Conservation (phyloP, 2,797 vertebrate genomes). For the Pseudochromis fuscus region DNA sequence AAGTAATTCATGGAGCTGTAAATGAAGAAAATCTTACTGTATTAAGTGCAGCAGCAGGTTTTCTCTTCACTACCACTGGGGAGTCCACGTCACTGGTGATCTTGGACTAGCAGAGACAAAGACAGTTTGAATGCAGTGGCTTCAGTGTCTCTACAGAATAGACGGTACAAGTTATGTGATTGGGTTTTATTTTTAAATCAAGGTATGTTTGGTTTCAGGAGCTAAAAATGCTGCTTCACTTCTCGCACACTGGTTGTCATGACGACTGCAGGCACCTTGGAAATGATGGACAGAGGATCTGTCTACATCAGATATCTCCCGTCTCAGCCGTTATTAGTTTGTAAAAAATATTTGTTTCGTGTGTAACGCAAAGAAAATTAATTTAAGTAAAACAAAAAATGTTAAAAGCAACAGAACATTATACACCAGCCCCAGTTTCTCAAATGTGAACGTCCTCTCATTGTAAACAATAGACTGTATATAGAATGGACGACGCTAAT, state of each 20-base stretch:
- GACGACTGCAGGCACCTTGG: slow-evolving; percentile 51
- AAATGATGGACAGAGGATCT: slow-evolving; percentile 19
- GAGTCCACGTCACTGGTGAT: slow-evolving; percentile 76
- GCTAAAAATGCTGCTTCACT: neutral
- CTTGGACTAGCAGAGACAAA: slow-evolving; percentile 60
- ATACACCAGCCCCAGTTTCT: no score
- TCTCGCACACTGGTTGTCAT: slow-evolving; percentile 49
- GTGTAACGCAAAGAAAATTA: neutral
- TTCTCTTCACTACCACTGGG: slow-evolving; percentile 72
- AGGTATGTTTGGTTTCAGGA: neutral
- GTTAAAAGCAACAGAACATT: no score
- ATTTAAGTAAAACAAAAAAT: no score
- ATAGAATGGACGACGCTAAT: no score
- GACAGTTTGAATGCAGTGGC: neutral
- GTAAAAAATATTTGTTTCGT: neutral
- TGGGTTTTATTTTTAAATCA: neutral
- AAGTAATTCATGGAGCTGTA: neutral
- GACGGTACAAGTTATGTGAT: neutral
- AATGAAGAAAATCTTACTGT: slow-evolving; percentile 63
- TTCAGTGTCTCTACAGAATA: neutral
- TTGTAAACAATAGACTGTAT: no score
- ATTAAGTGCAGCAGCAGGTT: slow-evolving; percentile 54
- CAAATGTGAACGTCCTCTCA: no score
- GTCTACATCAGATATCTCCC: slow-evolving; percentile 27
- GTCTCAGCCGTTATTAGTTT: neutral